These are phyloP conservation scores for Allolobophora icterica DNA, from an alignment of 2,888 invertebrate species.

Conservation along the genomic window DNA sequence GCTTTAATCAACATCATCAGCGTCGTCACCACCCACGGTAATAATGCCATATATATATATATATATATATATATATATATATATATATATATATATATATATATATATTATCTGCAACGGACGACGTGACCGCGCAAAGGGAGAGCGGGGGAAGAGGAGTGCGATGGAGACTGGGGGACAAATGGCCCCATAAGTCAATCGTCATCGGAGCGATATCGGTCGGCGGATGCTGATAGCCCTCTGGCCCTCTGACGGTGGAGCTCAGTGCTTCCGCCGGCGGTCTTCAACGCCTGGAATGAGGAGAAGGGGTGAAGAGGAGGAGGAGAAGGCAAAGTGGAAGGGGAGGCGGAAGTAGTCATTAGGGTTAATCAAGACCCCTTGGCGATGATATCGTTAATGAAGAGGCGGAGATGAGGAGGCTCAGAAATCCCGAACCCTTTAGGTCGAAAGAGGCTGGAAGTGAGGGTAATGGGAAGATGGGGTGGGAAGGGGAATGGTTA, in stretches of 20 bases:
- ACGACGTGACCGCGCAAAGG: neutral
- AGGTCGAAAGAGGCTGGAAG: neutral
- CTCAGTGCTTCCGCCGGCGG: no score
- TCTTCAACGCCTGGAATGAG: no score
- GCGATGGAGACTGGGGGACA: neutral
- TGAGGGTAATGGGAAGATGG: neutral
- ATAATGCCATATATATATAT: no score
- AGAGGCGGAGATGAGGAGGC: neutral
- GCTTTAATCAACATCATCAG: neutral
- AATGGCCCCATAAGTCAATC: conserved; percentile 17
- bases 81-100: neutral
- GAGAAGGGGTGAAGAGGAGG: no score
- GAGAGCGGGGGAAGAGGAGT: neutral
- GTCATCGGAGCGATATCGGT: neutral
- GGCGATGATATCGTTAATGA: conserved; percentile 25
- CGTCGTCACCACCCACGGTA: neutral
- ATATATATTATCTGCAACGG: neutral
- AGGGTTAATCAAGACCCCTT: conserved; percentile 23
- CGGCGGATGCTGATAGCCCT: conserved; percentile 17
- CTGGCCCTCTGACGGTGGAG: neutral
- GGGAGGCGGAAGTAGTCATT: neutral
- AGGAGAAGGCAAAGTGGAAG: neutral
- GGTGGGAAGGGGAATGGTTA: neutral
- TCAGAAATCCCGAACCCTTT: neutral
- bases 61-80: no score